These are phyloP conservation scores for Danio albolineatus DNA, from an alignment of 2,797 vertebrate species.

Conservation along the genomic window DNA sequence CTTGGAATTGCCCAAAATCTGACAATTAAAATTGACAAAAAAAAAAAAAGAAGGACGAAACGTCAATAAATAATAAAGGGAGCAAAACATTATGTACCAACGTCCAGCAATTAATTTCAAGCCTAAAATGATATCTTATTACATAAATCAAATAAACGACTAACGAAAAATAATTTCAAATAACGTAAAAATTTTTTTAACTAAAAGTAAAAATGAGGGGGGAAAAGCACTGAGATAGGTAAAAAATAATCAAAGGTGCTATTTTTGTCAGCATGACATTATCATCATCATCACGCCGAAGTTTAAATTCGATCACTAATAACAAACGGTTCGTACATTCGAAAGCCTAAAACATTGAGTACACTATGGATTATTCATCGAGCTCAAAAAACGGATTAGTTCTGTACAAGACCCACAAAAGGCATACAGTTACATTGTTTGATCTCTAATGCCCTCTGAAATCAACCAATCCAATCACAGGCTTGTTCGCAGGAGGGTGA, in stretches of 20 bases:
- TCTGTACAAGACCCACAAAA: constrained; percentile 39
- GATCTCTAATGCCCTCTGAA: constrained; percentile 56
- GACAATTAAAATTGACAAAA: constrained; percentile 13
- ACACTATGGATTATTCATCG: constrained; percentile 17
- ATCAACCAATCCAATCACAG: constrained; percentile 34
- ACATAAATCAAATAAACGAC: constrained; percentile 43
- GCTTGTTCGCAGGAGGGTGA: constrained; percentile 26
- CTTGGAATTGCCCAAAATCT: constrained; percentile 25
- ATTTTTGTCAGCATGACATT: constrained; percentile 46
- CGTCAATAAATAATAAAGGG: constrained; percentile 60
- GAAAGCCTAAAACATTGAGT: constrained; percentile 46
- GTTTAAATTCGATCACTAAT: constrained; percentile 47
- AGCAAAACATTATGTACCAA: constrained; percentile 56
- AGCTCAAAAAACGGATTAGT: constrained; percentile 28
- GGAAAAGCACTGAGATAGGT: constrained; percentile 50
- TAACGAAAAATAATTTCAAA: constrained; percentile 39
- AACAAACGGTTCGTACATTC: constrained; percentile 54
- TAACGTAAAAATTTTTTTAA: constrained; percentile 26
- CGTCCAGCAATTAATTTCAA: constrained; percentile 52
- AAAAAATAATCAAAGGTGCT: constrained; percentile 62
- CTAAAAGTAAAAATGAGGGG: constrained; percentile 4
- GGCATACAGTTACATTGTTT: constrained; percentile 28
- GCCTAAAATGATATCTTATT: constrained; percentile 39
- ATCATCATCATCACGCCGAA: constrained; percentile 29
- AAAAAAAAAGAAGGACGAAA: constrained; percentile 33